These are phyloP conservation scores for Bellardia bayeri DNA, from an alignment of 2,888 invertebrate species.

Conservation along the genomic window DNA sequence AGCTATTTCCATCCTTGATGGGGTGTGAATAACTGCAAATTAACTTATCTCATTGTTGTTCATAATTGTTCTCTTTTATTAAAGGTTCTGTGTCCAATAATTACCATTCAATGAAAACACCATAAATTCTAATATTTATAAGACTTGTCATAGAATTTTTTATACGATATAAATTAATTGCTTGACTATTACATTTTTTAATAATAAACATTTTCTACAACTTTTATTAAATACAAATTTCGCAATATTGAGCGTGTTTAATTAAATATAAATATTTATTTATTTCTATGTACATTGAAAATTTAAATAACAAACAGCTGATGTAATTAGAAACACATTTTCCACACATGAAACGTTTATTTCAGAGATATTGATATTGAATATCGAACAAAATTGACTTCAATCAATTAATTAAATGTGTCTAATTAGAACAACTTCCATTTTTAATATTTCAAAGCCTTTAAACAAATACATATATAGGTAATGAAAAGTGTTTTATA, in stretches of 20 bases:
- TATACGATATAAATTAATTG: neutral
- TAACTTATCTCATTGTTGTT: no score
- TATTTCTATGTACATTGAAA: neutral
- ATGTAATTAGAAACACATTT: slow-evolving; percentile 1
- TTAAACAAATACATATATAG: no score
- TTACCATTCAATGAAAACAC: neutral
- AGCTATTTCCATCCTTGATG: no score
- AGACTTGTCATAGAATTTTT: neutral
- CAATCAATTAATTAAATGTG: neutral
- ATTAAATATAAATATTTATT: neutral
- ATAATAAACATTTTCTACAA: neutral
- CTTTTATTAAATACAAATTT: neutral
- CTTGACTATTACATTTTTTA: neutral
- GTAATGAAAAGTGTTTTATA: no score
- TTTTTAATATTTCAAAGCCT: neutral
- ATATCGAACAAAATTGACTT: neutral
- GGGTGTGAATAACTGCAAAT: no score
- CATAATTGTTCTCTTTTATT: neutral
- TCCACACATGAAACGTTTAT: neutral
- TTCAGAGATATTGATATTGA: neutral
- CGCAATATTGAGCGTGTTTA: neutral
- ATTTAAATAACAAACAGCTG: neutral
- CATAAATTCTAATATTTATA: neutral
- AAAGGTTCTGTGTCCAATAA: neutral
- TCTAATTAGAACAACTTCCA: neutral